Evolutionary conservation across 1,140 invertebrate genomes (phyloP), one percentile per base, ranked within the genome.

Genomic region (Temnothorax curvispinosus): DNA sequence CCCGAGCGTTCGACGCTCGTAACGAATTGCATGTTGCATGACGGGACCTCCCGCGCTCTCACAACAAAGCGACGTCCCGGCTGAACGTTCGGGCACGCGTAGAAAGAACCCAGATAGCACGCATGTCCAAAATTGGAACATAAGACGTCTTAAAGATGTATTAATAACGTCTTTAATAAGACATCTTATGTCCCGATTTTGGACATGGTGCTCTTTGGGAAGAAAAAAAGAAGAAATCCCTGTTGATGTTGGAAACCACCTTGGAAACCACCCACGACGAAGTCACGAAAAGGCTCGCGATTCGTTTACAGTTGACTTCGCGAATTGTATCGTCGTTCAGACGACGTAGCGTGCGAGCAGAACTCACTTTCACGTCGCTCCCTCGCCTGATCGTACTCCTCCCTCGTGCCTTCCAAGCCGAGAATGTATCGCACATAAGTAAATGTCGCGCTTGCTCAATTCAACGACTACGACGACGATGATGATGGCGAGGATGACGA

Each of bases 391-490:
- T 50, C 64, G 38, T 84, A 85, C 85, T 80, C 78, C 86, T 76
- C 78, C 86, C 86, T 85, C 47, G 65, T 72, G 86, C 44, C 27
- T 56, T 82, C 35, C 27, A 65, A 81, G 27, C 27, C 27, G 50
- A 65, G 81, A 85, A 87, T 85, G 54, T 75, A 85, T 65, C 44
- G 56, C 69, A 67, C 86, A 50, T 85, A 84, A 56, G 65, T 27
- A 87, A 82, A 87, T 81, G 56, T 64, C 67, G 85, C 78, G 44
- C 44, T 52, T 69, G 32, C 54, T 27, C n/a, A 74, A 65, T 84
- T 56, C 41, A 41, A 72, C 41, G 52, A 47, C 18, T 44, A 38
- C 3, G n/a, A 60, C 8, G 13, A 76, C n/a, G 21, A 38, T 13
- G 72, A 11, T 35, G 52, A 35, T 52, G n/a, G 5, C n/a, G 47